These are phyloP conservation scores for Furnarius figulus DNA, from an alignment of 2,113 vertebrate species.

Conservation along the genomic window DNA sequence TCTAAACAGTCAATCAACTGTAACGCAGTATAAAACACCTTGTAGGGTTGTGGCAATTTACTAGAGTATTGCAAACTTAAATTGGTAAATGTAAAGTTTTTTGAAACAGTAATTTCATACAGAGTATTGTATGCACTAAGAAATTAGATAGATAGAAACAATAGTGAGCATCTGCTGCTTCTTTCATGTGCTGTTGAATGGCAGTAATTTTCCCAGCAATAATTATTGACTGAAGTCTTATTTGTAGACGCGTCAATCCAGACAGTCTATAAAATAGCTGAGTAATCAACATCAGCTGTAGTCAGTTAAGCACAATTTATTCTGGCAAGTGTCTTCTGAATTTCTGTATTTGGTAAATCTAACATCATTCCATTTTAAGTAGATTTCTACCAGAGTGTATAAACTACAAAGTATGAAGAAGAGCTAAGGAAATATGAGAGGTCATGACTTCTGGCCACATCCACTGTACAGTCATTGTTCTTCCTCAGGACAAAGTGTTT, in stretches of 20 bases:
- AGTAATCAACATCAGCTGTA: neutral
- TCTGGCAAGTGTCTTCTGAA: neutral
- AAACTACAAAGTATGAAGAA: neutral
- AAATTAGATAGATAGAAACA: neutral
- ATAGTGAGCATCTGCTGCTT: neutral
- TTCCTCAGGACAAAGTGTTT: neutral
- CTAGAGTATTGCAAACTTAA: neutral
- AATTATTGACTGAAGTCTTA: neutral
- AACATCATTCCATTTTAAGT: neutral
- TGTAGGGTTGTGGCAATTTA: neutral
- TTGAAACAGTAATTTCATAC: neutral
- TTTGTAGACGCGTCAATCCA: neutral
- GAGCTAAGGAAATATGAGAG: neutral
- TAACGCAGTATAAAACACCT: neutral
- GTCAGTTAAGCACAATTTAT: neutral
- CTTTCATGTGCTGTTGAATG: neutral
- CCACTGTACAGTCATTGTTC: neutral
- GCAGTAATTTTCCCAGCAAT: neutral
- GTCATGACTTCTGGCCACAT: neutral
- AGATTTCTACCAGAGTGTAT: neutral
- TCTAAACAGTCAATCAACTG: neutral
- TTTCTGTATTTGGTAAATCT: neutral
- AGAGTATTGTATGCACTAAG: neutral
- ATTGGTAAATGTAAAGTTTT: neutral
- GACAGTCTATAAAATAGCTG: neutral